phyloP scores from a whole-genome alignment of 2,113 vertebrate genomes.

The Panurus biarmicus region DNA sequence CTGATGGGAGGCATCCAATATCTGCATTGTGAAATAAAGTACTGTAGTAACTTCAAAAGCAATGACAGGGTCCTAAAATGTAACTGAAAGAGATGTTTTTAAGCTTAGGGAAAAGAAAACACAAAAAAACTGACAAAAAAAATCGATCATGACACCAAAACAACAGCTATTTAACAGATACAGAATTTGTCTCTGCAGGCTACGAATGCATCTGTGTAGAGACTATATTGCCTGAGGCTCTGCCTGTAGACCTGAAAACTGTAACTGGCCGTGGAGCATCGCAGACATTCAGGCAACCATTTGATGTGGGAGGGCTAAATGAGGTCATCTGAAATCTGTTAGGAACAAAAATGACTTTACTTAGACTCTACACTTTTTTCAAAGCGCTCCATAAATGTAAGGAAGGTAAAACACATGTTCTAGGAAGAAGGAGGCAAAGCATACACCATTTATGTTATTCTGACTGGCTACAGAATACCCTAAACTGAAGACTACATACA shows the following conservation, averaged over 20 bases:
- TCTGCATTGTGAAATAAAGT: neutral
- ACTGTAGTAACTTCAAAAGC: neutral
- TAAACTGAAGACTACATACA: neutral
- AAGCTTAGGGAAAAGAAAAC: neutral
- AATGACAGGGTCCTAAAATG: neutral
- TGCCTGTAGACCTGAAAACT: neutral
- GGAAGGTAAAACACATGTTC: neutral
- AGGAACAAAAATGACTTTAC: neutral
- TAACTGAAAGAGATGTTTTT: neutral
- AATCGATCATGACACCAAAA: neutral
- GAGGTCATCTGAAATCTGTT: neutral
- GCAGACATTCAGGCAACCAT: neutral
- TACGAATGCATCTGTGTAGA: neutral
- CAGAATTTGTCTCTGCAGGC: neutral
- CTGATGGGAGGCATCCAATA: neutral
- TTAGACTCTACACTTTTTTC: neutral
- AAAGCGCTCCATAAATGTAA: neutral
- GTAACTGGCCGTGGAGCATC: neutral
- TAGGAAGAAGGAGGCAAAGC: neutral
- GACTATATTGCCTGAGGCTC: neutral
- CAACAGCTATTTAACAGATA: neutral
- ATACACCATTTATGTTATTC: neutral
- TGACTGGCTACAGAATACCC: neutral
- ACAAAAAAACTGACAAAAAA: neutral
- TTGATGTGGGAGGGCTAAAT: neutral